Evolutionary conservation across 2,888 invertebrate species (phyloP).

Genomic region (Tortrix viridana): DNA sequence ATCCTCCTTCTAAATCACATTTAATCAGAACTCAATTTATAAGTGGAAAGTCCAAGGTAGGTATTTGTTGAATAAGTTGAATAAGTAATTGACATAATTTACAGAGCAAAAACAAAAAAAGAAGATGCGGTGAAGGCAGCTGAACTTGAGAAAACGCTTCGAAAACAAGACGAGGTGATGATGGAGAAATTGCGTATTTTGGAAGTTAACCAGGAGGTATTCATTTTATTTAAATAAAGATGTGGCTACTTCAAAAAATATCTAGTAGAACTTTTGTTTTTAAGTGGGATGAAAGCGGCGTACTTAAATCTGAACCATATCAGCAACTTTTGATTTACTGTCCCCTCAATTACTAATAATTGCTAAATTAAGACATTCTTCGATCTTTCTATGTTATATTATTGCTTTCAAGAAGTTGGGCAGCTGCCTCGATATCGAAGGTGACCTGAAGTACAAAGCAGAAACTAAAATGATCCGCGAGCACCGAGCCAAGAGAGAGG

Average conservation of each 20-base stretch:
- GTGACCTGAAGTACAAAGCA: conserved; percentile 44
- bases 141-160: conserved; percentile 30
- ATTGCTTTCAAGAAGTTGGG: conserved; percentile 43
- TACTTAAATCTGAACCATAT: too few species aligned
- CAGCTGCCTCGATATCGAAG: conserved; percentile 44
- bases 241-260: too few species aligned
- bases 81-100: conserved; percentile 27
- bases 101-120: conserved; percentile 45
- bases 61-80: too few species aligned
- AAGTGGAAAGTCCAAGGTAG: background rate
- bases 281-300: too few species aligned
- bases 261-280: too few species aligned
- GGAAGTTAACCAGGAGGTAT: conserved; percentile 39
- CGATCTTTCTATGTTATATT: background rate
- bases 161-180: conserved; percentile 45
- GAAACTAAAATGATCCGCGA: conserved; percentile 46
- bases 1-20: too few species aligned
- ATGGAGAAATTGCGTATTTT: conserved; percentile 44
- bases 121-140: conserved; percentile 37
- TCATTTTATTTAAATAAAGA: too few species aligned
- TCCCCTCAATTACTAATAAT: too few species aligned
- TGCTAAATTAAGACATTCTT: too few species aligned
- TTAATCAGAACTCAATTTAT: too few species aligned
- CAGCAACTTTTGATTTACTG: too few species aligned
- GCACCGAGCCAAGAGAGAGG: conserved; percentile 43